These are phyloP conservation scores for Cynodonichthys magdalenae DNA, from an alignment of 2,797 vertebrate species.

Conservation along the genomic window DNA sequence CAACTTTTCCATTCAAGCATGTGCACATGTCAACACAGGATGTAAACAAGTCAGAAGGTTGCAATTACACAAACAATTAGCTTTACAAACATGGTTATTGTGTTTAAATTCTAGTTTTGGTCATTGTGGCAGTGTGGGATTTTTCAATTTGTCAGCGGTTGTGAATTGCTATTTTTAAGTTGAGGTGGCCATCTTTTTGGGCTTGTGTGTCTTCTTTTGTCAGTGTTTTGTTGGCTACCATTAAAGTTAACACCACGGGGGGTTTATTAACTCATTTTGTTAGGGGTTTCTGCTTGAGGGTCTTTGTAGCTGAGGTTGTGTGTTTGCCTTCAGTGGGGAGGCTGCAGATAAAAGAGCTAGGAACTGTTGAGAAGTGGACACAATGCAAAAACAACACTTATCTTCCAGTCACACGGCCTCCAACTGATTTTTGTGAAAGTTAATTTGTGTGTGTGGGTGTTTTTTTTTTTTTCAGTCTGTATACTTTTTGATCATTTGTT, in stretches of 20 bases:
- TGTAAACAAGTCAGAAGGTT: slow-evolving; percentile 31
- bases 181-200: slow-evolving; percentile 44
- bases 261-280: slow-evolving; percentile 66
- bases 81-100: slow-evolving; percentile 4
- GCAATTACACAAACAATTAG: slow-evolving; percentile 32
- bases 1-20: slow-evolving; percentile 4
- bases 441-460: slow-evolving; percentile 6
- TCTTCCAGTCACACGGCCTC: slow-evolving; percentile 47
- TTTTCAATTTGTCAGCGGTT: slow-evolving; percentile 30
- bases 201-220: slow-evolving; percentile 19
- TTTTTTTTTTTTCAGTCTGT: too few species aligned
- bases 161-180: slow-evolving; percentile 21
- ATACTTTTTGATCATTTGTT: neutral
- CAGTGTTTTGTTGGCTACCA: slow-evolving; percentile 2
- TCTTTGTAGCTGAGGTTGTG: slow-evolving; percentile 36
- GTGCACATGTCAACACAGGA: slow-evolving; percentile 13
- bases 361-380: slow-evolving; percentile 51
- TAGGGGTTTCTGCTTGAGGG: slow-evolving; percentile 26
- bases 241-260: slow-evolving; percentile 55
- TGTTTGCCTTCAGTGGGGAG: slow-evolving; percentile 43
- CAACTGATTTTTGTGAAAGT: slow-evolving; percentile 30
- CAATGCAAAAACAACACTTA: slow-evolving; percentile 48
- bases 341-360: slow-evolving; percentile 26
- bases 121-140: neutral
- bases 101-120: slow-evolving; percentile 4